A percentile compares a stretch with the other conserved stretches of the same genome.
These are phyloP conservation scores for Trochalopteron elliotii DNA, from an alignment of 2,113 vertebrate species.

Conservation along the genomic window DNA sequence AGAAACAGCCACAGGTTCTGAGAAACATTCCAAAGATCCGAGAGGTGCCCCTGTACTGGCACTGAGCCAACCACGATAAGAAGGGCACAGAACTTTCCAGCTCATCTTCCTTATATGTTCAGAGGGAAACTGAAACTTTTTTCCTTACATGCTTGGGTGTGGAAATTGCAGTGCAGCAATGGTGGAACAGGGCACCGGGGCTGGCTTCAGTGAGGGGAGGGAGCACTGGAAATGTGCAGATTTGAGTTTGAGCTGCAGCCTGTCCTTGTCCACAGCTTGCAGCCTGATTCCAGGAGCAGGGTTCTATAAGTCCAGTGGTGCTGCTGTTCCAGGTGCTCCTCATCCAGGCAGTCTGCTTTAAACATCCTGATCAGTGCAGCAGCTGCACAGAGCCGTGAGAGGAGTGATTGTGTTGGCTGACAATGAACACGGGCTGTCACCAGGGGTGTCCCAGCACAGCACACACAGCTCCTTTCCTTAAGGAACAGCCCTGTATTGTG, in stretches of 20 bases:
- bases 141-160: background rate
- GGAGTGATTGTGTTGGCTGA: background rate
- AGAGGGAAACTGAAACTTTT: background rate
- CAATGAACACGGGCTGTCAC: background rate
- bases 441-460: background rate
- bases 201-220: background rate
- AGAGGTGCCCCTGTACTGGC: background rate
- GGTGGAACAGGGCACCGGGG: rapidly evolving
- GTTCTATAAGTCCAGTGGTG: background rate
- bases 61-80: background rate
- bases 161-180: background rate
- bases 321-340: background rate
- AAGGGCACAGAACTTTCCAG: background rate
- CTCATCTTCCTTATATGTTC: background rate
- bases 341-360: background rate
- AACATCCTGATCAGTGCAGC: background rate
- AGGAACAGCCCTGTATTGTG: constrained; percentile 50
- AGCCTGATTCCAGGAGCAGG: background rate
- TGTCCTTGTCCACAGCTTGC: background rate
- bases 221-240: background rate
- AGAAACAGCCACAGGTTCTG: background rate
- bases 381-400: background rate
- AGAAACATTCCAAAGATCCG: background rate
- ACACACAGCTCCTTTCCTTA: constrained; percentile 36
- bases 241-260: background rate